Evolutionary conservation across 2,113 vertebrate genomes (phyloP).

Genomic region (Leuciscus idus): DNA sequence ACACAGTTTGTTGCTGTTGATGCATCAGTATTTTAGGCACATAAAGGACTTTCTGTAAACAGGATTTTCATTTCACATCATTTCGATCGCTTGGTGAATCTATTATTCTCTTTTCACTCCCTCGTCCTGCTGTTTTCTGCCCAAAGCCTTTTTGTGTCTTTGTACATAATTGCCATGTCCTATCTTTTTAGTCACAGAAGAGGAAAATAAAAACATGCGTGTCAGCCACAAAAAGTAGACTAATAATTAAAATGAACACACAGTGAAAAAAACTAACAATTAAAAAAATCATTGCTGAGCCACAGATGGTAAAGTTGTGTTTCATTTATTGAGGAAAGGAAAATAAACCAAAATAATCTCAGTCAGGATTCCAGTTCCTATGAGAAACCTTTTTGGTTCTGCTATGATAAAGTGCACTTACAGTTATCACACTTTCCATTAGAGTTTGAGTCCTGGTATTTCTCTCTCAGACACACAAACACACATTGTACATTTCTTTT

Average conservation of each 20-base stretch:
- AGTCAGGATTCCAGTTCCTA: conserved; percentile 43
- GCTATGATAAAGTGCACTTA: conserved; percentile 49
- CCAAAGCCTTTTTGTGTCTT: conserved; percentile 2
- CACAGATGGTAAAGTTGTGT: conserved; percentile 34
- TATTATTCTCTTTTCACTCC: not conserved
- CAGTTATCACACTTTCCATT: conserved; percentile 44
- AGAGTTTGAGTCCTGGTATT: conserved; percentile 22
- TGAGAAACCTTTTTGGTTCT: conserved; percentile 42
- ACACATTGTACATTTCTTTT: conserved; percentile 10
- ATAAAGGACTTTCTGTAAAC: not conserved
- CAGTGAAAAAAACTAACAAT: conserved; percentile 2
- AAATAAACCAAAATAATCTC: conserved; percentile 43
- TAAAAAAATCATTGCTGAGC: conserved; percentile 10
- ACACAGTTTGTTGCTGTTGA: not conserved
- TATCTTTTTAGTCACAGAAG: not conserved
- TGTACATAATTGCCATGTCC: not conserved
- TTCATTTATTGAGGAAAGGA: conserved; percentile 45
- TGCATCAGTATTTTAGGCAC: not conserved
- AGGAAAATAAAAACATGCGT: not conserved
- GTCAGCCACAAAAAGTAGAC: not conserved
- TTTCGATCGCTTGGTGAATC: not conserved
- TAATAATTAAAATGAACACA: not conserved
- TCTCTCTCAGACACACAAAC: conserved; percentile 20
- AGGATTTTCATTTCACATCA: not conserved
- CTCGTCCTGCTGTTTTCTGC: not conserved